phyloP scores from a whole-genome alignment of 92 coral and sea anemone species.

The Porites divaricata region DNA sequence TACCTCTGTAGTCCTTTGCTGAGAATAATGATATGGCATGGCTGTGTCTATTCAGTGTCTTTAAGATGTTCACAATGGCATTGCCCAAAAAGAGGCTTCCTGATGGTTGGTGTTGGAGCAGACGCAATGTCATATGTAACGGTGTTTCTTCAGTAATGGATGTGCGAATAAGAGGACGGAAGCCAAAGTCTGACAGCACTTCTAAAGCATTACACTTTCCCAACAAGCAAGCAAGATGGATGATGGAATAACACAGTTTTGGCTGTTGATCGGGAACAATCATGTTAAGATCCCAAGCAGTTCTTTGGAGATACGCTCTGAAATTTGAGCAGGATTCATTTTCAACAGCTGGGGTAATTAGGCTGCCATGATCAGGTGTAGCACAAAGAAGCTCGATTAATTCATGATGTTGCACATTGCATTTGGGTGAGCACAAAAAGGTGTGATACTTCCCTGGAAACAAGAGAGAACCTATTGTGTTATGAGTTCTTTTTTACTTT shows the following conservation, averaged over 20 bases:
- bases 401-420: constrained; percentile 26
- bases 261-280: constrained; percentile 4
- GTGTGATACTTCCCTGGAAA: constrained; percentile 22
- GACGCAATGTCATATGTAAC: constrained; percentile 14
- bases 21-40: constrained; percentile 30
- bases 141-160: constrained; percentile 15
- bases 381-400: constrained; percentile 31
- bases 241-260: constrained; percentile 13
- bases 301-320: neutral
- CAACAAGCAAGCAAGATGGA: constrained; percentile 33
- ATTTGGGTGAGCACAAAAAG: constrained; percentile 7
- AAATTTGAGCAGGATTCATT: constrained; percentile 2
- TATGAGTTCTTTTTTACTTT: neutral
- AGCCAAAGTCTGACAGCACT: constrained; percentile 23
- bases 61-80: constrained; percentile 15
- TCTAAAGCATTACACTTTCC: constrained; percentile 32
- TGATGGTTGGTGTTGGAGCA: neutral
- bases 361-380: constrained; percentile 17
- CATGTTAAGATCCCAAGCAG: constrained; percentile 1
- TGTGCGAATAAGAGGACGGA: constrained; percentile 20
- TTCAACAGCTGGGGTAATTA: neutral
- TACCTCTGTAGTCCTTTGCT: constrained; percentile 23
- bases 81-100: constrained; percentile 9
- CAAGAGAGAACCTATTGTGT: neutral
- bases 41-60: constrained; percentile 16